phyloP scores from a whole-genome alignment of 2,113 vertebrate species.

The Suricata suricatta region DNA sequence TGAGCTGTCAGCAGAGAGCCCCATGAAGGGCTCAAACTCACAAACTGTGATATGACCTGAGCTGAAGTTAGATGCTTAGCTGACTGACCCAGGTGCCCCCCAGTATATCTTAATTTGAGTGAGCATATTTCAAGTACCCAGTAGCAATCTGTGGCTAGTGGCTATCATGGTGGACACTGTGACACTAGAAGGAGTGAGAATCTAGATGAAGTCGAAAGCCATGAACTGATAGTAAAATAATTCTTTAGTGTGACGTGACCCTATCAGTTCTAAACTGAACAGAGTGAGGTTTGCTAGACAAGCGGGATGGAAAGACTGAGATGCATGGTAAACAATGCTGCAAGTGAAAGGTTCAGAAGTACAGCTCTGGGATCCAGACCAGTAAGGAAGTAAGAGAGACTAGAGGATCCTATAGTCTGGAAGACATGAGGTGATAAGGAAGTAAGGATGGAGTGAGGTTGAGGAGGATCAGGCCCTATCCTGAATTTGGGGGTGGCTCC shows the following conservation, averaged over 20 bases:
- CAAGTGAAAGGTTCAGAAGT: not conserved
- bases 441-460: not conserved
- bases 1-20: too few relatives aligned
- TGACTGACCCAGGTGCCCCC: too few relatives aligned
- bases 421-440: not conserved
- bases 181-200: not conserved
- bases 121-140: too few relatives aligned
- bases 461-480: not conserved
- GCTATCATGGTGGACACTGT: too few relatives aligned
- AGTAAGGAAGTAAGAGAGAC: not conserved
- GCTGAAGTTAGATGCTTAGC: too few relatives aligned
- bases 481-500: not conserved
- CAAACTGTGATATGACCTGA: too few relatives aligned
- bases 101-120: too few relatives aligned
- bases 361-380: not conserved
- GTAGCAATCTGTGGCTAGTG: too few relatives aligned
- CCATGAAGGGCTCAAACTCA: too few relatives aligned
- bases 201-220: not conserved
- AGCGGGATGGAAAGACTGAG: not conserved
- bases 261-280: not conserved
- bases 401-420: not conserved
- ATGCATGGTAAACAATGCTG: not conserved
- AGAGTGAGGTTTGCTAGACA: too few relatives aligned
- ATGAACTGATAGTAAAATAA: not conserved
- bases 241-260: not conserved